phyloP scores from a whole-genome alignment of 2,113 vertebrate genomes.

The Bungarus multicinctus region DNA sequence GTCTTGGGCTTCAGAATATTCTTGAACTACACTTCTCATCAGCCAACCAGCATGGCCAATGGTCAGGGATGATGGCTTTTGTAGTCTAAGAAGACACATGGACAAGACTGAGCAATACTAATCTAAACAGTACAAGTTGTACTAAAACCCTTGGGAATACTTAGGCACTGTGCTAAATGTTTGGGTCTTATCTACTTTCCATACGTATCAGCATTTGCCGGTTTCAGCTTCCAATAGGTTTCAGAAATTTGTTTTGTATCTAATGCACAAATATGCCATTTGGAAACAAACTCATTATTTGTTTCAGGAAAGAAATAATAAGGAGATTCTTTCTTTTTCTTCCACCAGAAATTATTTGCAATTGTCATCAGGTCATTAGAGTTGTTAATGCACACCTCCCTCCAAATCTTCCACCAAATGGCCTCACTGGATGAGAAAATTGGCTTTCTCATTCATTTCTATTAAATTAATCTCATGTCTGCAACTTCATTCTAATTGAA shows the following conservation, averaged over 20 bases:
- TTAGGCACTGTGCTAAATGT: not conserved
- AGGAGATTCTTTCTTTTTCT: not conserved
- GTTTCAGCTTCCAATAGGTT: not conserved
- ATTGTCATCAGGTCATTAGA: not conserved
- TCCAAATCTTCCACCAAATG: not conserved
- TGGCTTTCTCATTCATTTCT: slow-evolving; percentile 61
- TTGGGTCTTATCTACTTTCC: not conserved
- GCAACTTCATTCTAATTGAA: slow-evolving; percentile 59
- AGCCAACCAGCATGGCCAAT: not conserved
- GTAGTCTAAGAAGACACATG: not conserved
- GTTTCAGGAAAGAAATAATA: not conserved
- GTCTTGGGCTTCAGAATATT: not conserved
- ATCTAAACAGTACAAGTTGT: not conserved
- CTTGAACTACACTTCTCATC: not conserved
- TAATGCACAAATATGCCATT: not conserved
- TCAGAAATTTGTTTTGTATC: not conserved
- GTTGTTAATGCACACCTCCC: not conserved
- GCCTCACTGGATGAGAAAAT: slow-evolving; percentile 36
- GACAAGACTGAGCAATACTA: not conserved
- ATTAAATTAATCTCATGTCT: slow-evolving; percentile 50
- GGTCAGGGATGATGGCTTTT: not conserved
- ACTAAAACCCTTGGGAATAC: not conserved
- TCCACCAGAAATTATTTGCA: not conserved
- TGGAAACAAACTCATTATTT: not conserved
- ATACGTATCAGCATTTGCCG: not conserved